phyloP scores from a whole-genome alignment of 1,140 invertebrate genomes.

The Rhagoletis zephyria region DNA sequence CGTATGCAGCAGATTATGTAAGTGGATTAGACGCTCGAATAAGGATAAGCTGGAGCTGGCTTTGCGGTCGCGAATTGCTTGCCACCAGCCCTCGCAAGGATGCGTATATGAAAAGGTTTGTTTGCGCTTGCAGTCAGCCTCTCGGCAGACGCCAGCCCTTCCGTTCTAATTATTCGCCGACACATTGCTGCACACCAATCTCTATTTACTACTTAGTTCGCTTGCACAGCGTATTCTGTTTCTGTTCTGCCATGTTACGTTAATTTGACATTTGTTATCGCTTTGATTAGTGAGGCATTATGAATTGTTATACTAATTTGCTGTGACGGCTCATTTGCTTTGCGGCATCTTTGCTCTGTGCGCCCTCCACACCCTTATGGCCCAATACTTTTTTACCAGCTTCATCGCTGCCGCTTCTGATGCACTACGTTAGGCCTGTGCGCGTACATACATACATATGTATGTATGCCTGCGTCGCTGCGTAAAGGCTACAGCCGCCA shows the following conservation, averaged over 20 bases:
- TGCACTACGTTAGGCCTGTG: not conserved
- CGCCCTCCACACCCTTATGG: not conserved
- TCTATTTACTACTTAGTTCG: not conserved
- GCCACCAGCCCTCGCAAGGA: not conserved
- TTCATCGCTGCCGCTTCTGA: not conserved
- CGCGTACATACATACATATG: not conserved
- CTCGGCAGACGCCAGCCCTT: not conserved
- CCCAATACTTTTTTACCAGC: not conserved
- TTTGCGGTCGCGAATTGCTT: not conserved
- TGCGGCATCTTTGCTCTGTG: not conserved
- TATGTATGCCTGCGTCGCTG: too few species aligned
- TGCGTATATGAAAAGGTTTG: not conserved
- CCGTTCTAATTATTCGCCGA: slow-evolving; percentile 13
- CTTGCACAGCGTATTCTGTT: not conserved
- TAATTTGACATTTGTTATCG: slow-evolving; percentile 18
- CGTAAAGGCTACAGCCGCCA: too few species aligned
- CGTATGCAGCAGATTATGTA: not conserved
- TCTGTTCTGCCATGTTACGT: slow-evolving; percentile 8
- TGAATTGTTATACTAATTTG: slow-evolving; percentile 9
- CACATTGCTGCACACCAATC: not conserved
- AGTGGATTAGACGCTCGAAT: not conserved
- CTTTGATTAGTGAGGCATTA: slow-evolving; percentile 29
- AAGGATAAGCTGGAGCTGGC: not conserved
- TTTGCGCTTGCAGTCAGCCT: not conserved
- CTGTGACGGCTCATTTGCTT: not conserved